These are phyloP conservation scores for Ascaphus truei DNA, from an alignment of 2,113 vertebrate species.

Conservation along the genomic window DNA sequence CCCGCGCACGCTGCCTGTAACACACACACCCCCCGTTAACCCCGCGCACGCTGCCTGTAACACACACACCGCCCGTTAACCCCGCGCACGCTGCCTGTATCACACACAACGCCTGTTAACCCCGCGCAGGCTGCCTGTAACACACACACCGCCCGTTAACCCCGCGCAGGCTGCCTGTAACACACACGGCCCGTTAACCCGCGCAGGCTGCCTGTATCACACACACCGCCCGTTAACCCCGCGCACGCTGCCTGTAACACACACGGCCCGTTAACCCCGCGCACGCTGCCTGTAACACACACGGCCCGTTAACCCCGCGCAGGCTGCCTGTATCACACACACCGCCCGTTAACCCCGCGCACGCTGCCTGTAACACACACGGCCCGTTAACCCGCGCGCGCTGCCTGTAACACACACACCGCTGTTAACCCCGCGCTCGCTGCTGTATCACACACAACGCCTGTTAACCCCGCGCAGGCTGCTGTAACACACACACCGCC, in stretches of 20 bases:
- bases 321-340: conserved; percentile 50
- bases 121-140: too few relatives aligned
- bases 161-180: too few relatives aligned
- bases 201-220: not conserved
- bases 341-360: too few relatives aligned
- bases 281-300: not conserved
- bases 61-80: not conserved
- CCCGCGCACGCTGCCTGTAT: not conserved
- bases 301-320: not conserved
- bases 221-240: not conserved
- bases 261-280: not conserved
- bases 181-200: too few relatives aligned
- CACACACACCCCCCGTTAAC: not conserved
- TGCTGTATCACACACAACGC: too few relatives aligned
- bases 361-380: too few relatives aligned
- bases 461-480: not conserved
- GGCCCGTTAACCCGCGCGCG: too few relatives aligned
- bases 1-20: not conserved
- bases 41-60: not conserved
- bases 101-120: not conserved
- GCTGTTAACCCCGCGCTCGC: too few relatives aligned
- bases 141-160: too few relatives aligned
- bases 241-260: too few relatives aligned
- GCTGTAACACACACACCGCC: not conserved
- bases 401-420: not conserved